Conservation (phyloP, 2,888 invertebrate genomes). For the Drosophila lacicola region DNA sequence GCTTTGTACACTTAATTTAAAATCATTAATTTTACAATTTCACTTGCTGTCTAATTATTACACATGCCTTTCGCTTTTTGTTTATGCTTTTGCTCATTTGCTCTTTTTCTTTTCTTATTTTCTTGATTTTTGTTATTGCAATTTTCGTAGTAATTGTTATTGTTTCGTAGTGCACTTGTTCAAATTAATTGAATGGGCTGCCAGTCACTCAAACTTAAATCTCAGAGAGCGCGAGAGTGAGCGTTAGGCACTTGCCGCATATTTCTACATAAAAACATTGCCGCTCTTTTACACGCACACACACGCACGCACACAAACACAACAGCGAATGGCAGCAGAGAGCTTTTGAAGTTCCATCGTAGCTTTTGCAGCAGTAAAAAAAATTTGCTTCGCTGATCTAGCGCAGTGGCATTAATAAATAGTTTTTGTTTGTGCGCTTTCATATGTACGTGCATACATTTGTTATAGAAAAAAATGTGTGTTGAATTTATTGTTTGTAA, state of each 20-base stretch:
- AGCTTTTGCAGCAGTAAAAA: constrained; percentile 55
- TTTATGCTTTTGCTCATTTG: constrained; percentile 40
- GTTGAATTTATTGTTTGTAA: constrained; percentile 5
- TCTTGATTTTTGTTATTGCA: constrained; percentile 32
- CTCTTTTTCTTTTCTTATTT: constrained; percentile 18
- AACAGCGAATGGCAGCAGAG: constrained; percentile 6
- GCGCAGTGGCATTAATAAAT: constrained; percentile 60
- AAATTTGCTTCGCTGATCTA: constrained; percentile 52
- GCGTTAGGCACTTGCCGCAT: constrained; percentile 52
- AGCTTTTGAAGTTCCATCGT: constrained; percentile 55
- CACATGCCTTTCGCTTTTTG: constrained; percentile 46
- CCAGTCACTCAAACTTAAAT: constrained; percentile 40
- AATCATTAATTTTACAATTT: constrained; percentile 71
- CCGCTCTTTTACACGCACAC: constrained; percentile 33
- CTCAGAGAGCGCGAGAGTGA: constrained; percentile 24
- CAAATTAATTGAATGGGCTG: constrained; percentile 72
- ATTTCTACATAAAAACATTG: constrained; percentile 47
- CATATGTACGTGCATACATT: constrained; percentile 18
- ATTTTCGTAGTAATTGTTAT: constrained; percentile 65
- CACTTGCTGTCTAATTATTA: constrained; percentile 55
- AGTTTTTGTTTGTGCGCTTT: constrained; percentile 53
- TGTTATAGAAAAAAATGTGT: constrained; percentile 6
- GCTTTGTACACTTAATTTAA: constrained; percentile 71
- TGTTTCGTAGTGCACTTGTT: constrained; percentile 75
- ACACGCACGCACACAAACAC: constrained; percentile 12